These are phyloP conservation scores for Lateolabrax maculatus DNA, from an alignment of 2,797 vertebrate genomes.

Conservation along the genomic window DNA sequence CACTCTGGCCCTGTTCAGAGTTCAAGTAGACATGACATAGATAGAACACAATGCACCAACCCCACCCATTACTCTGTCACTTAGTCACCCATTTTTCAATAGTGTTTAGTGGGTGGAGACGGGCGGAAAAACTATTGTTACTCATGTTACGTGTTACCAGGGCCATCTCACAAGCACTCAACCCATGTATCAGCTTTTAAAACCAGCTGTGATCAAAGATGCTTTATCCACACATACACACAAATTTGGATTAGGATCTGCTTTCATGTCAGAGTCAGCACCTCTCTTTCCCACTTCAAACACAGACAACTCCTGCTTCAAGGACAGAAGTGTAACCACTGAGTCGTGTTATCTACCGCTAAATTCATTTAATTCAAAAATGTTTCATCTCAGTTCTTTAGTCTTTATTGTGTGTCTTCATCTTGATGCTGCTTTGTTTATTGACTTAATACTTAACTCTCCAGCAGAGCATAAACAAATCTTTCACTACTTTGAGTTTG, in stretches of 20 bases:
- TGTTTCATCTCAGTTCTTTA: background rate
- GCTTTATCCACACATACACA: constrained; percentile 8
- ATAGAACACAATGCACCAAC: constrained; percentile 6
- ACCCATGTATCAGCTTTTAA: constrained; percentile 19
- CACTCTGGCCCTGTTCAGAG: too few species aligned
- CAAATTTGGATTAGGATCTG: background rate
- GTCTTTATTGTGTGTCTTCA: background rate
- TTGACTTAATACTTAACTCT: background rate
- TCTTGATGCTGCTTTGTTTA: background rate
- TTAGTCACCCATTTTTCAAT: constrained; percentile 12
- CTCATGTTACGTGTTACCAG: constrained; percentile 23
- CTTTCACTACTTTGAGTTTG: background rate
- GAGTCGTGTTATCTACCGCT: background rate
- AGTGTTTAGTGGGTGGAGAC: background rate
- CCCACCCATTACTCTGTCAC: constrained; percentile 18
- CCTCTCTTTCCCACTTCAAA: constrained; percentile 33
- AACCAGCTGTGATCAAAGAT: constrained; percentile 47
- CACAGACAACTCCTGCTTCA: background rate
- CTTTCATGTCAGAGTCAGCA: constrained; percentile 19
- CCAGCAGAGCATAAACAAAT: background rate
- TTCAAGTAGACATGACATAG: constrained; percentile 46
- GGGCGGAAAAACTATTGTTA: constrained; percentile 27
- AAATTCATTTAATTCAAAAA: constrained; percentile 27
- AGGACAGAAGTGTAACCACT: background rate
- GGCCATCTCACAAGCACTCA: constrained; percentile 20